These are phyloP conservation scores for Hormiphora californensis DNA, from an alignment of 37 sponge, comb jelly and placozoan species.

Conservation along the genomic window DNA sequence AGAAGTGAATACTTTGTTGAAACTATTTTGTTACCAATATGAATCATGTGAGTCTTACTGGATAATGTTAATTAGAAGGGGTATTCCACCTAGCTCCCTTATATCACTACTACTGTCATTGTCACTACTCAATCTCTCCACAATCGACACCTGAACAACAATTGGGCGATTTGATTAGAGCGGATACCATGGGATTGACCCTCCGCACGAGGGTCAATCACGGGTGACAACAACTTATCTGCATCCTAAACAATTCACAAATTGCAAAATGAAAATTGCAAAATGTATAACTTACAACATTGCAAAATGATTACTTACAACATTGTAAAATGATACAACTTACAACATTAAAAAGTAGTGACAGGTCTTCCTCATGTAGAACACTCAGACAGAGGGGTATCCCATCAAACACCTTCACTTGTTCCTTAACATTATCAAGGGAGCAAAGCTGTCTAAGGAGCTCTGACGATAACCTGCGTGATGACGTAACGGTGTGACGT, in stretches of 20 bases:
- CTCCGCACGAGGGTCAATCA: too few relatives aligned
- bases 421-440: slow-evolving; percentile 55
- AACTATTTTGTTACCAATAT: not conserved
- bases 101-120: slow-evolving; percentile 62
- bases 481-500: too few relatives aligned
- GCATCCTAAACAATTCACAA: too few relatives aligned
- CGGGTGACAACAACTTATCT: too few relatives aligned
- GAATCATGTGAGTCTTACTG: slow-evolving; percentile 30
- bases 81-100: slow-evolving; percentile 70
- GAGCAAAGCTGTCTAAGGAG: slow-evolving; percentile 64
- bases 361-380: slow-evolving; percentile 29
- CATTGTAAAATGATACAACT: too few relatives aligned
- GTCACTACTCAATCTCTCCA: slow-evolving; percentile 62
- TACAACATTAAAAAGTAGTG: slow-evolving; percentile 21
- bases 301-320: slow-evolving; percentile 8
- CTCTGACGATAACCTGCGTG: slow-evolving; percentile 60
- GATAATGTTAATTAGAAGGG: slow-evolving; percentile 62
- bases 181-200: too few relatives aligned
- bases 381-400: slow-evolving; percentile 58
- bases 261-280: not conserved
- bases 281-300: not conserved
- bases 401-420: slow-evolving; percentile 59
- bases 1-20: too few relatives aligned
- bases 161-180: too few relatives aligned
- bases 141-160: slow-evolving; percentile 58